Percentiles rank a stretch among this genome's conserved stretches.
phyloP scores from a whole-genome alignment of 2,888 invertebrate genomes.

The Drosophila picticornis region DNA sequence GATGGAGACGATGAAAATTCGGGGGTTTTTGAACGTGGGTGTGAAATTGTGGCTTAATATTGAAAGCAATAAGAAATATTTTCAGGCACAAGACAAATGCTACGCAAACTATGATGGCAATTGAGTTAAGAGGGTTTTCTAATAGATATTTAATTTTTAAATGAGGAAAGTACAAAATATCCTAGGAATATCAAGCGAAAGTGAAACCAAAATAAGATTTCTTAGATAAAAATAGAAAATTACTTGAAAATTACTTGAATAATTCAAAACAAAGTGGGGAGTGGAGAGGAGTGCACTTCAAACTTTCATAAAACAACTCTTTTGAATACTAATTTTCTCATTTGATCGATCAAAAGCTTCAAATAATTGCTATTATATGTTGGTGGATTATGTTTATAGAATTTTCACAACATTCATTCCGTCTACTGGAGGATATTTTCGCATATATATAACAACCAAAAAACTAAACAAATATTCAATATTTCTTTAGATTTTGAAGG shows the following conservation, averaged over 20 bases:
- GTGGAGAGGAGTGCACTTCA: background rate
- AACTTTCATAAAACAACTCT: background rate
- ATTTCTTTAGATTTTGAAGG: no score
- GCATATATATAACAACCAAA: background rate
- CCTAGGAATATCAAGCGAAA: background rate
- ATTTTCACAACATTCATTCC: background rate
- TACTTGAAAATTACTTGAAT: no score
- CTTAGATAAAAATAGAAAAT: no score
- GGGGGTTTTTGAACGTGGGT: background rate
- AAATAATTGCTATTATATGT: background rate
- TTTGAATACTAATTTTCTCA: background rate
- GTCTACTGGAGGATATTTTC: background rate
- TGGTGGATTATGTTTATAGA: background rate
- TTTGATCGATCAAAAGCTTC: background rate
- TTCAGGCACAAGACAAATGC: background rate
- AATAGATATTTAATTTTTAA: background rate
- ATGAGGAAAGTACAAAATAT: background rate
- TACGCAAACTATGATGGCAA: background rate
- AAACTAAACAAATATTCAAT: background rate
- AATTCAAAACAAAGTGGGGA: background rate
- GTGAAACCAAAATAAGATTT: background rate
- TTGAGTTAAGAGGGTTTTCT: background rate
- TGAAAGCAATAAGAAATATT: conserved; percentile 16
- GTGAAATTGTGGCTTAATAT: background rate
- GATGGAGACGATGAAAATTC: background rate